phyloP scores from a whole-genome alignment of 1,140 invertebrate genomes.

The Euura lappo region DNA sequence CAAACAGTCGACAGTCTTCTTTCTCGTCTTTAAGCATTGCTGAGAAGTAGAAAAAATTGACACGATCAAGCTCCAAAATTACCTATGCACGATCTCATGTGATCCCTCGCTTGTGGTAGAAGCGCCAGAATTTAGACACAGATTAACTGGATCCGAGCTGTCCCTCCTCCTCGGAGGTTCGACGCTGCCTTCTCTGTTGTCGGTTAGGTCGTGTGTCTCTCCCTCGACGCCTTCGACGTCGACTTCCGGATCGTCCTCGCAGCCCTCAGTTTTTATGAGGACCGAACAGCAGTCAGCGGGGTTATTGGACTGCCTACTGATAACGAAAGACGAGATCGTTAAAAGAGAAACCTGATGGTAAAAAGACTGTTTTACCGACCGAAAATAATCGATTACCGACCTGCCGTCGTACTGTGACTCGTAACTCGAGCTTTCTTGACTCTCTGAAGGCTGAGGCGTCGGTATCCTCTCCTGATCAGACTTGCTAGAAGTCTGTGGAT shows the following conservation, averaged over 20 bases:
- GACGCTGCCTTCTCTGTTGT: conserved; percentile 54
- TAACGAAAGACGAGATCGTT: not conserved
- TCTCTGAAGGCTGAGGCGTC: conserved; percentile 58
- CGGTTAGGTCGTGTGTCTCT: conserved; percentile 58
- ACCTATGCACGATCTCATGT: conserved; percentile 53
- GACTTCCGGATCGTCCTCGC: conserved; percentile 64
- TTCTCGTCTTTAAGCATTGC: too few species aligned
- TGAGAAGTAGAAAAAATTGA: not conserved
- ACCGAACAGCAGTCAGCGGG: conserved; percentile 59
- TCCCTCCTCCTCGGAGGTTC: conserved; percentile 58
- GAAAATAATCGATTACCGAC: conserved; percentile 55
- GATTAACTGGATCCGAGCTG: conserved; percentile 76
- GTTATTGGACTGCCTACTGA: conserved; percentile 52
- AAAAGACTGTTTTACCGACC: not conserved
- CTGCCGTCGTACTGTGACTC: conserved; percentile 69
- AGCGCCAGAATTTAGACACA: conserved; percentile 64
- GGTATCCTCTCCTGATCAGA: conserved; percentile 55
- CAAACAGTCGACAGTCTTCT: too few species aligned
- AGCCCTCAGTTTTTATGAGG: conserved; percentile 61
- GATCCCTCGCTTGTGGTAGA: conserved; percentile 55
- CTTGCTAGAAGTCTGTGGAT: conserved; percentile 49
- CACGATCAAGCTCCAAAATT: not conserved
- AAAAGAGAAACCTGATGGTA: not conserved
- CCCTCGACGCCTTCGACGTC: conserved; percentile 62
- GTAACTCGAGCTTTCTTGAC: conserved; percentile 67